Evolutionary conservation across 2,797 vertebrate species (phyloP), one percentile per base, ranked within the genome.

Genomic region (Gastrophryne carolinensis): DNA sequence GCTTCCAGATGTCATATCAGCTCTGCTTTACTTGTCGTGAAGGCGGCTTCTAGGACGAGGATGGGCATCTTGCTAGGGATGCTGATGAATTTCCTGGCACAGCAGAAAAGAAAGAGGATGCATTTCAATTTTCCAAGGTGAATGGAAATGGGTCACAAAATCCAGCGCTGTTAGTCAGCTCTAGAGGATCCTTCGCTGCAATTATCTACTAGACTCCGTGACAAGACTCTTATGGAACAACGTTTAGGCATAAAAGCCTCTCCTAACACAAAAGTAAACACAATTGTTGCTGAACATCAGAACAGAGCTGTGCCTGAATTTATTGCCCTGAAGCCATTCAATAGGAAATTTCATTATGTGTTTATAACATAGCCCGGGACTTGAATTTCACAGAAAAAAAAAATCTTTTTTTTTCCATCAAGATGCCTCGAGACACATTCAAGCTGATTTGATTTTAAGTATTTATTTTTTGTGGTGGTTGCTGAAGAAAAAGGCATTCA

Each of bases 21-120:
- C 86, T 89, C 79, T 81, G 80, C 30, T 75, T 72, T 32, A 0
- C 86, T 90, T 86, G 78, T 82, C 81, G 72, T 56, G 87, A 90
- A 85, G 88, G 82, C 83, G 84, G 86, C 85, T 56, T 67, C 79
- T 77, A 82, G 82, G 88, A 84, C 29, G 66, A 80, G 81, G 29
- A 50, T 26, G 83, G 86, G 86, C 86, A 82, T 84, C 80, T 84
- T 64, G 34, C 78, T 32, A 81, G 69, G 49, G 52, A 70, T 85
- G 80, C 79, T 79, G 81, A 82, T 81, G 75, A 82, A 81, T 81
- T 71, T 84, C 80, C 84, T 75, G n/a, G 73, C 79, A 79, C 5
- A 64, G 10, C 17, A 65, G 44, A 35, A 24, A 23, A 50, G 54
- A 19, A n/a, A 80, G 21, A 70, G 58, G 81, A 78, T 12, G 79